These are phyloP conservation scores for Conops quadrifasciatus DNA, from an alignment of 2,888 invertebrate genomes.

Conservation along the genomic window DNA sequence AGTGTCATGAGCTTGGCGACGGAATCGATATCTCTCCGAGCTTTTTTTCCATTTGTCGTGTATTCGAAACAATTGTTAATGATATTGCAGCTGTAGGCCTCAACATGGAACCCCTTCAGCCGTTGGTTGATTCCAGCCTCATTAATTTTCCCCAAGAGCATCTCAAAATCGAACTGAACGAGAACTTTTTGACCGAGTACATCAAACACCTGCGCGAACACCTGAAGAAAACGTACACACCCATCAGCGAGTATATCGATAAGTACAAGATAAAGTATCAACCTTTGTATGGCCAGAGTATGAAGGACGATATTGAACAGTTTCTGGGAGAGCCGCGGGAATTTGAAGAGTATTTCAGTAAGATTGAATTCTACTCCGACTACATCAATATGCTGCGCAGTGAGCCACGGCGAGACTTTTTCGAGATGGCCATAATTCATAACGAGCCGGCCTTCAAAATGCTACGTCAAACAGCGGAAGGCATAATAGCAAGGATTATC, in stretches of 20 bases:
- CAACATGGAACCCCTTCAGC: slow-evolving; percentile 70
- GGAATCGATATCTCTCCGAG: slow-evolving; percentile 70
- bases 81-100: slow-evolving; percentile 69
- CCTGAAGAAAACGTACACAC: slow-evolving; percentile 68
- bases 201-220: slow-evolving; percentile 67
- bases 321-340: slow-evolving; percentile 68
- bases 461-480: slow-evolving; percentile 69
- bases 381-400: slow-evolving; percentile 71
- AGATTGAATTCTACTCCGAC: slow-evolving; percentile 71
- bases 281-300: slow-evolving; percentile 67
- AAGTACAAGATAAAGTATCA: slow-evolving; percentile 69
- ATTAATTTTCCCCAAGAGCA: slow-evolving; percentile 65
- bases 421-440: slow-evolving; percentile 72
- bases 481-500: slow-evolving; percentile 72
- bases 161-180: slow-evolving; percentile 70
- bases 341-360: slow-evolving; percentile 71
- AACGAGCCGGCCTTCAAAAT: slow-evolving; percentile 73
- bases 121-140: slow-evolving; percentile 64
- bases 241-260: slow-evolving; percentile 69
- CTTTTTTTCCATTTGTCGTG: slow-evolving; percentile 67
- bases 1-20: slow-evolving; percentile 46
- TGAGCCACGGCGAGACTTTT: slow-evolving; percentile 74
- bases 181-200: slow-evolving; percentile 68
- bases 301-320: slow-evolving; percentile 65
- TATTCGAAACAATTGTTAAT: slow-evolving; percentile 70